Evolutionary conservation across 2,113 vertebrate genomes (phyloP), one percentile per base, ranked within the genome.

Genomic region (Calyptommatus sinebrachiatus): DNA sequence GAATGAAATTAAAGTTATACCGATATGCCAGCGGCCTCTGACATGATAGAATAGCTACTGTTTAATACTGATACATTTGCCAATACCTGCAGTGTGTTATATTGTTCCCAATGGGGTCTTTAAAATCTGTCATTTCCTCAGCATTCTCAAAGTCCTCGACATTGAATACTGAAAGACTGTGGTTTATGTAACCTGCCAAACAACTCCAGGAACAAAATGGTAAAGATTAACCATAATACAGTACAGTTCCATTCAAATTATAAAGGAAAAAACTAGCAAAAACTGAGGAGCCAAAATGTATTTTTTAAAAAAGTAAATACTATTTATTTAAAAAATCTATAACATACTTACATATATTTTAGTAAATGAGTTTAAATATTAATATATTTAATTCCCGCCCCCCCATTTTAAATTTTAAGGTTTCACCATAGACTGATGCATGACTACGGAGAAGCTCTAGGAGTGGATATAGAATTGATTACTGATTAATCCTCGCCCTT

Each of bases 31-130:
- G 26, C 26, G 22, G 14, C 26, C 35, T 68, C n/a, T 60, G 16
- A 16, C 11, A 18, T 3, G 24, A 60, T 0, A 31, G 4, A 2
- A 0, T 24, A 16, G 0, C 14, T 18, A 0, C 0, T 0, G 20
- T 3, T 24, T 57, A 57, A 57, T 57, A 57, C 16, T 57, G 12
- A 7, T 0, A 0, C 2, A 46, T 60, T 71, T 57, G 61, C 63
- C 35, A 80, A 61, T 76, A 99, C 98, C 97, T 98, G 97, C 98
- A 99, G 22, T 94, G 80, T 0, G 91, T 95, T 79, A 94, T 68
- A 0, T 92, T 91, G 2, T 75, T 0, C 5, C 50, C 76, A 0
- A 0, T 14, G 0, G 83, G 77, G 21, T 3, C 35, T 0, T 16
- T 60, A 28, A 21, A 60, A 46, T 28, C 1, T 7, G 11, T 0